phyloP scores from a whole-genome alignment of 2,888 invertebrate genomes.

The Oscheius sp. region DNA sequence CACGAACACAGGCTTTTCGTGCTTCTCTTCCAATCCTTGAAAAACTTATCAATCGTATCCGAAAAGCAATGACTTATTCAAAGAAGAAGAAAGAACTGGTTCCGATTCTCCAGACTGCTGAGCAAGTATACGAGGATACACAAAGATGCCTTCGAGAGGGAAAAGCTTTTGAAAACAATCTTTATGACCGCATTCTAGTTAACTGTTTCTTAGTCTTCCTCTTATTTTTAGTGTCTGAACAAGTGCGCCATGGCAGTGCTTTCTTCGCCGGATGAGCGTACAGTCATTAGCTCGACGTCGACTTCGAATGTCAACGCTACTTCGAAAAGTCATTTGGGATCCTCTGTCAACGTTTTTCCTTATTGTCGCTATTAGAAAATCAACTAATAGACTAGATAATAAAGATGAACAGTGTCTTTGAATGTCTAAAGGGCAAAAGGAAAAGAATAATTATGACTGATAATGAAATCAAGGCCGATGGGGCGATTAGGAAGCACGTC shows the following conservation, averaged over 20 bases:
- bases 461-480: too few relatives aligned
- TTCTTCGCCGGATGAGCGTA: too few relatives aligned
- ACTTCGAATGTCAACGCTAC: not conserved
- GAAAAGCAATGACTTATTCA: not conserved
- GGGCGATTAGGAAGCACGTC: too few relatives aligned
- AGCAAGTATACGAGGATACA: conserved; percentile 1
- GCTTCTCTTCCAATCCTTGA: conserved; percentile 7
- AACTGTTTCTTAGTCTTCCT: not conserved
- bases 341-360: not conserved
- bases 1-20: not conserved
- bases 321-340: not conserved
- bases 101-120: not conserved
- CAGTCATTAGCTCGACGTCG: conserved; percentile 1
- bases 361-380: not conserved
- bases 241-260: too few relatives aligned
- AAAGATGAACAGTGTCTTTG: too few relatives aligned
- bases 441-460: too few relatives aligned
- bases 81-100: not conserved
- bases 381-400: too few relatives aligned
- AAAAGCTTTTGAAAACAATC: not conserved
- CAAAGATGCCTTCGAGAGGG: not conserved
- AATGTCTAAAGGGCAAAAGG: too few relatives aligned
- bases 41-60: not conserved
- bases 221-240: not conserved
- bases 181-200: not conserved